Conservation (phyloP, 1,140 invertebrate species). For the Frieseomelitta varia region DNA sequence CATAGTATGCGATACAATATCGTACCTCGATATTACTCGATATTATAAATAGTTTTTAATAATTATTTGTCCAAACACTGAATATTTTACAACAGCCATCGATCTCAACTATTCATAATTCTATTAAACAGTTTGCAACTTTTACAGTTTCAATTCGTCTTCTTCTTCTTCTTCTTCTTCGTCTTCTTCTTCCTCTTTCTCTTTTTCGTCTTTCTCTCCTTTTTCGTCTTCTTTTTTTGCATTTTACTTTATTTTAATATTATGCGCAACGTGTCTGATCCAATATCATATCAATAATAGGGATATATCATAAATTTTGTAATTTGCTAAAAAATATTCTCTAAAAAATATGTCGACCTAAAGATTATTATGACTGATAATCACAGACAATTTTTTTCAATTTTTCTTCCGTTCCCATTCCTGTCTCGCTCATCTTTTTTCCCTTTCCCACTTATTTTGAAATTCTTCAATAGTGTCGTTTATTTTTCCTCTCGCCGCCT, state of each 20-base stretch:
- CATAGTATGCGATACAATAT: constrained; percentile 73
- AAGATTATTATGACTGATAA: constrained; percentile 83
- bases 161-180: constrained; percentile 13
- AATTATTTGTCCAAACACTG: constrained; percentile 80
- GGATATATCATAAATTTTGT: constrained; percentile 81
- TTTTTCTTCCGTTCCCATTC: constrained; percentile 66
- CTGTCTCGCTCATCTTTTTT: constrained; percentile 11
- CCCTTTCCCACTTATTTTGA: constrained; percentile 19
- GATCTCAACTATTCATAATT: constrained; percentile 78
- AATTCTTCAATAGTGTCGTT: constrained; percentile 60
- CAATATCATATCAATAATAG: constrained; percentile 80
- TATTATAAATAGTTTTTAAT: constrained; percentile 78
- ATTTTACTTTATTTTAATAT: constrained; percentile 64
- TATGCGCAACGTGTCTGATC: constrained; percentile 76
- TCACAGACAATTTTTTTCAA: constrained; percentile 80
- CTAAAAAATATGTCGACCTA: constrained; percentile 82
- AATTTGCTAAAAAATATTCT: constrained; percentile 82
- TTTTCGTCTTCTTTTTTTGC: constrained; percentile 45
- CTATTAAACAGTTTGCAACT: constrained; percentile 78
- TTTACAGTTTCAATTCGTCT: constrained; percentile 64
- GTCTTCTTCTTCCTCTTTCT: constrained; percentile 48
- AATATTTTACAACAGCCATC: constrained; percentile 82
- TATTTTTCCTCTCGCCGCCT: constrained; percentile 27
- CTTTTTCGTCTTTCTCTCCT: neutral
- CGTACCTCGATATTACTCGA: constrained; percentile 75